Evolutionary conservation across 2,113 vertebrate genomes (phyloP), one percentile per base, ranked within the genome.

Genomic region (Spea multiplicata): DNA sequence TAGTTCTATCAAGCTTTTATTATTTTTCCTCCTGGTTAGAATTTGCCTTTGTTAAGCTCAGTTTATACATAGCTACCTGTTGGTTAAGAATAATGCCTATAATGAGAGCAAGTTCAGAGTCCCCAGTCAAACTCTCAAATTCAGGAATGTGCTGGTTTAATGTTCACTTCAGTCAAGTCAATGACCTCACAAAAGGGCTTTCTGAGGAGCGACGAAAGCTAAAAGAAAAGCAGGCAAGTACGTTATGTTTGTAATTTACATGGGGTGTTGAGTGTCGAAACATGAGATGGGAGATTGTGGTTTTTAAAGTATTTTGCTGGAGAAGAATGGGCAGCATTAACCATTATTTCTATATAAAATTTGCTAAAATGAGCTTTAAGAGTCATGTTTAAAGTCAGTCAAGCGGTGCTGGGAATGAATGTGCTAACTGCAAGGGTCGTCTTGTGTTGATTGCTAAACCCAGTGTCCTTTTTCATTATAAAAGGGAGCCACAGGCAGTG

Each of bases 111-210:
- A 48, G 69, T 53, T 52, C 69, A 53, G 48, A 44, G 53, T 44
- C 53, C 69, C 69, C 69, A 52, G 69, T 52, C 69, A 71, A 71
- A 71, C 69, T 53, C 47, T 71, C 53, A 17, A 44, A 52, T 71
- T 52, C 53, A 71, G 53, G 49, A 53, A 71, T 71, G 44, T 9
- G 50, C 69, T 71, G 30, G 69, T 71, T 71, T 71, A 71, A 71
- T 71, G 52, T 71, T 53, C 69, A 52, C 69, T 71, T 71, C 69
- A 71, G 16, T 55, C n/a, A 71, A 71, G 30, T 71, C 69, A 71
- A 53, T 71, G 69, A 71, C 69, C 69, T 71, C 69, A 71, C 50
- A 71, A 71, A 71, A 71, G 69, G 69, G 69, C 69, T 71, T 71
- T 71, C 69, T 50, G 16, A 71, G 69, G 49, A 44, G 16, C 49